phyloP scores from a whole-genome alignment of 2,797 vertebrate genomes.

The Rhyacichthys aspro region DNA sequence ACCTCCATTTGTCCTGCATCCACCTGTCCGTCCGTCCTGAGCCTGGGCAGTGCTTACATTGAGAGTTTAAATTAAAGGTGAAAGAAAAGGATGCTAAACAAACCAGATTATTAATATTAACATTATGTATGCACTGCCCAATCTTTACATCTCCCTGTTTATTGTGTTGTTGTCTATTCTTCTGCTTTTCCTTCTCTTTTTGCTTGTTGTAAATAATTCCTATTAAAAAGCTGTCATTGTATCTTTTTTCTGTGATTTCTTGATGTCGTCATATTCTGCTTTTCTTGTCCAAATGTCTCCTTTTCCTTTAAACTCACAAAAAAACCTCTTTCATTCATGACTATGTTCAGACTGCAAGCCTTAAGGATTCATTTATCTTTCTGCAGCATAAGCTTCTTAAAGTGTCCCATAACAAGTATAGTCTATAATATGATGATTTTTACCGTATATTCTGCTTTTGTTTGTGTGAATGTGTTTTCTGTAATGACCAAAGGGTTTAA shows the following conservation, averaged over 20 bases:
- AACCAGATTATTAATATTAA: neutral
- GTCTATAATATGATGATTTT: too few relatives aligned
- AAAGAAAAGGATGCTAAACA: too few relatives aligned
- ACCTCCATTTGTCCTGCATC: conserved; percentile 27
- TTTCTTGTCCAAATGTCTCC: neutral
- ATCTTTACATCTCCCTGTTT: conserved; percentile 14
- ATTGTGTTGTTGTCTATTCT: neutral
- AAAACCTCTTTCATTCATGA: too few relatives aligned
- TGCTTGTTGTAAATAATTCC: neutral
- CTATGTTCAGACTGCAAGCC: too few relatives aligned
- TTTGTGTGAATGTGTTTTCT: too few relatives aligned
- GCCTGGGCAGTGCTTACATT: conserved; percentile 28
- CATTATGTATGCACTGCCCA: conserved; percentile 24
- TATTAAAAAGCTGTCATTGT: neutral
- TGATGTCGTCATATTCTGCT: neutral
- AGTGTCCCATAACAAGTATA: too few relatives aligned
- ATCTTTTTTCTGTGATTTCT: neutral
- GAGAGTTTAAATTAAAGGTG: neutral
- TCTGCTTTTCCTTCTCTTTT: conserved; percentile 5
- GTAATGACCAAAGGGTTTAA: too few relatives aligned
- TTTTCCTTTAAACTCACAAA: too few relatives aligned
- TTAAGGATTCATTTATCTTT: too few relatives aligned
- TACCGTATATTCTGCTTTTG: too few relatives aligned
- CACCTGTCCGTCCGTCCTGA: neutral
- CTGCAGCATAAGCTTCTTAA: too few relatives aligned